These are phyloP conservation scores for Lasioglossum vierecki DNA, from an alignment of 2,888 invertebrate species.

Conservation along the genomic window DNA sequence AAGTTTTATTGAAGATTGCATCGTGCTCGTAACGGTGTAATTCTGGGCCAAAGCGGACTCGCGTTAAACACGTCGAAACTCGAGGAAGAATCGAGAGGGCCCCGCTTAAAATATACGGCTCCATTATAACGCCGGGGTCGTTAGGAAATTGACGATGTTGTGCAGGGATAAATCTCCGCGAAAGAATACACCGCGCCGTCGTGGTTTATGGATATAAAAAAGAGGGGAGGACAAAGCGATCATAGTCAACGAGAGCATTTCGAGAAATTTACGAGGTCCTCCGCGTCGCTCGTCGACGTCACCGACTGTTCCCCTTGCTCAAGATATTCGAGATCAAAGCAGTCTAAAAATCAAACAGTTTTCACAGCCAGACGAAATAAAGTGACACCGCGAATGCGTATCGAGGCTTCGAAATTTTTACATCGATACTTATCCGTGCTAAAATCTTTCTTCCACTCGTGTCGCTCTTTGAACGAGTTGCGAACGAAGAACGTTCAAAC, in stretches of 20 bases:
- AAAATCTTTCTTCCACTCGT: not conserved
- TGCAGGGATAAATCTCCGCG: slow-evolving; percentile 42
- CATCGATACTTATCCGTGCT: not conserved
- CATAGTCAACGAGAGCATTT: slow-evolving; percentile 50
- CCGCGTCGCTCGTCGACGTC: slow-evolving; percentile 14
- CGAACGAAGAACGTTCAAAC: not conserved
- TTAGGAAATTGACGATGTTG: slow-evolving; percentile 37
- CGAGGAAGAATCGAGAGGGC: slow-evolving; percentile 10
- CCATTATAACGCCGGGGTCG: slow-evolving; percentile 34
- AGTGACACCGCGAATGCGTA: not conserved
- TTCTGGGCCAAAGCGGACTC: not conserved
- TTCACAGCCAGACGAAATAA: not conserved
- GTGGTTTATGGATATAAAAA: slow-evolving; percentile 43
- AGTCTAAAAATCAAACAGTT: not conserved
- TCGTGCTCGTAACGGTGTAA: not conserved
- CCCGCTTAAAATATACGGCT: slow-evolving; percentile 36
- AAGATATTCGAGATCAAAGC: slow-evolving; percentile 29
- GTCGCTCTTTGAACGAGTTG: not conserved
- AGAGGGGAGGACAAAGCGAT: slow-evolving; percentile 49
- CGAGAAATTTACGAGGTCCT: slow-evolving; percentile 44
- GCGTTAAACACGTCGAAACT: slow-evolving; percentile 23
- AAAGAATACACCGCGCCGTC: slow-evolving; percentile 34
- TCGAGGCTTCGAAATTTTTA: not conserved
- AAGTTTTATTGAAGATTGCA: slow-evolving; percentile 14
- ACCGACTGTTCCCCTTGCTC: slow-evolving; percentile 17